Evolutionary conservation across 2,113 vertebrate species (phyloP).

Genomic region (Hystrix brachyura): DNA sequence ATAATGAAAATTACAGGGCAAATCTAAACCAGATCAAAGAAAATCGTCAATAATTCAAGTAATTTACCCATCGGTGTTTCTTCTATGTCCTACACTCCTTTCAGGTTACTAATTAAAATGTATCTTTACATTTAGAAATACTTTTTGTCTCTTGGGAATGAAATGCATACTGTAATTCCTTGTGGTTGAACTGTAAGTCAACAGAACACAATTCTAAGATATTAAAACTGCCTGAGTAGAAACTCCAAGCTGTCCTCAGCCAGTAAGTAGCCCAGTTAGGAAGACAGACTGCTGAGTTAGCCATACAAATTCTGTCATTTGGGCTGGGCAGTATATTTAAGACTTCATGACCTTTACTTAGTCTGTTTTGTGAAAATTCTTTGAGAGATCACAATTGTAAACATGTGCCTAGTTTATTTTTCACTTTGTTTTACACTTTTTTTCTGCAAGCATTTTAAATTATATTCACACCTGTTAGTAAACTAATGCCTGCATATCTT

Average conservation of each 20-base stretch:
- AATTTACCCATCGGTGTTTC: neutral
- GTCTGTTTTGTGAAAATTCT: slow-evolving; percentile 13
- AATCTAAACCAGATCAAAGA: neutral
- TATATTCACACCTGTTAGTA: slow-evolving; percentile 66
- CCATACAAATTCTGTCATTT: neutral
- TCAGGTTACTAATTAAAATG: slow-evolving; percentile 10
- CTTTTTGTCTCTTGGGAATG: slow-evolving; percentile 20
- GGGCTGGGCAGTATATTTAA: neutral
- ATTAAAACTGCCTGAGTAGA: neutral
- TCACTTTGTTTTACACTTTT: slow-evolving; percentile 52
- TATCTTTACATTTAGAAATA: neutral
- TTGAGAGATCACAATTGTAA: slow-evolving; percentile 53
- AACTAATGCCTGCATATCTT: slow-evolving; percentile 21
- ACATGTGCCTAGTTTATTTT: slow-evolving; percentile 67
- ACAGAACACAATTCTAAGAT: slow-evolving; percentile 37
- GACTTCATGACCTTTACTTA: neutral
- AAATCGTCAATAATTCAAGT: neutral
- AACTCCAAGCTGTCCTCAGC: neutral
- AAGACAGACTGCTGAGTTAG: neutral
- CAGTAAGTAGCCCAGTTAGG: neutral
- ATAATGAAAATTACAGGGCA: neutral
- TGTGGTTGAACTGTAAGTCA: slow-evolving; percentile 31
- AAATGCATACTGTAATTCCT: neutral
- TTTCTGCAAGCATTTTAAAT: slow-evolving; percentile 30
- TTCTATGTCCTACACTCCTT: neutral